Conservation (phyloP, 1,140 invertebrate genomes). For the Epicauta chinensis region DNA sequence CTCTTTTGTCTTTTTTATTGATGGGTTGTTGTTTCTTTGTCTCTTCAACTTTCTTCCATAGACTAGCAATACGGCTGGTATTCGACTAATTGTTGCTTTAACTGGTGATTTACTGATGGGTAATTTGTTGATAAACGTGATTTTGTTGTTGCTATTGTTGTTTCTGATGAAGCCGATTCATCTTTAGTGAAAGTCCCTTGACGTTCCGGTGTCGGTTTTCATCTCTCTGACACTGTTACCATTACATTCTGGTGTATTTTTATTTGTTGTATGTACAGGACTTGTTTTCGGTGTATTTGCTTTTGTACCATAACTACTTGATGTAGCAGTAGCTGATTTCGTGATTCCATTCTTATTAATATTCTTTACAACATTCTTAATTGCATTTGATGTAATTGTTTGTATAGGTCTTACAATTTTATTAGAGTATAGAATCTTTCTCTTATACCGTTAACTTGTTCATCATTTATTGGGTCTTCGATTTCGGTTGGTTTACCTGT, state of each 20-base stretch:
- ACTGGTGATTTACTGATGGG: constrained; percentile 8
- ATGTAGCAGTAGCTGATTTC: constrained; percentile 18
- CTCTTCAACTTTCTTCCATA: constrained; percentile 83
- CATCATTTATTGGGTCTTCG: constrained; percentile 37
- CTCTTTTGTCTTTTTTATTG: constrained; percentile 56
- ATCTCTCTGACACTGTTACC: constrained; percentile 19
- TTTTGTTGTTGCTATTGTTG: neutral
- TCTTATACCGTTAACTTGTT: constrained; percentile 61
- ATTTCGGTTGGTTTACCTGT: constrained; percentile 34
- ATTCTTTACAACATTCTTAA: constrained; percentile 33
- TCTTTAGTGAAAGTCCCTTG: constrained; percentile 88
- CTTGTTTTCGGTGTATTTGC: constrained; percentile 31
- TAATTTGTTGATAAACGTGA: neutral
- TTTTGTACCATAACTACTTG: constrained; percentile 27
- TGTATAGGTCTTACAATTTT: constrained; percentile 30
- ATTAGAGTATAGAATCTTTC: constrained; percentile 62
- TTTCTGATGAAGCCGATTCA: no score
- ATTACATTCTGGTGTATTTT: no score
- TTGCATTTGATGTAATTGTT: constrained; percentile 33
- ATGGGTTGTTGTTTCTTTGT: constrained; percentile 51
- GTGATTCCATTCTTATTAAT: constrained; percentile 21
- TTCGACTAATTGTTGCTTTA: constrained; percentile 26
- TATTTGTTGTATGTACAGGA: constrained; percentile 20
- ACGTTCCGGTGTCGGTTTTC: constrained; percentile 53
- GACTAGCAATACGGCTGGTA: constrained; percentile 78